Evolutionary conservation across 2,113 vertebrate genomes (phyloP).

Genomic region (Capreolus pygargus): DNA sequence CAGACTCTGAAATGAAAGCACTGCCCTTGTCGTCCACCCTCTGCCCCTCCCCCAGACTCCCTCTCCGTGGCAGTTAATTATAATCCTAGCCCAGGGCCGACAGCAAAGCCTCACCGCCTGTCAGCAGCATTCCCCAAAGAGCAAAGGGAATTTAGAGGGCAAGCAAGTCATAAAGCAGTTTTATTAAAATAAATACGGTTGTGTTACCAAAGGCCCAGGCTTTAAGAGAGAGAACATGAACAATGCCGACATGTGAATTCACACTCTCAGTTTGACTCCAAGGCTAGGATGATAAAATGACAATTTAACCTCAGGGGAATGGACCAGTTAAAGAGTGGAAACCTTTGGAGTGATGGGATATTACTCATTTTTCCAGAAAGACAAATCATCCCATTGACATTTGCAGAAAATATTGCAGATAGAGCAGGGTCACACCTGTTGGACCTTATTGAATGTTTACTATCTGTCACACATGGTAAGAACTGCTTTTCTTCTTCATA

Average conservation of each 20-base stretch:
- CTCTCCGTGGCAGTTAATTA: background rate
- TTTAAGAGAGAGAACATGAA: background rate
- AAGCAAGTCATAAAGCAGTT: constrained; percentile 21
- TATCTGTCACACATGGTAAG: background rate
- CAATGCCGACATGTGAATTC: background rate
- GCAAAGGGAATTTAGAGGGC: constrained; percentile 18
- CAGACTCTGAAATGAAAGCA: background rate
- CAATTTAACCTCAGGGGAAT: background rate
- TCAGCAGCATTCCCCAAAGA: constrained; percentile 7
- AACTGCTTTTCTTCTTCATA: background rate
- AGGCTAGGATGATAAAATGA: constrained; percentile 13
- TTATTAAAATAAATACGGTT: constrained; percentile 49
- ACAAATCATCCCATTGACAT: background rate
- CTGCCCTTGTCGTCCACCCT: background rate
- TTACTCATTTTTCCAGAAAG: constrained; percentile 28
- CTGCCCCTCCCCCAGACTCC: background rate
- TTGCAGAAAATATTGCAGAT: background rate
- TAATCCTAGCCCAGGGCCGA: background rate
- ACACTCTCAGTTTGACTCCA: background rate
- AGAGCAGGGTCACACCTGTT: background rate
- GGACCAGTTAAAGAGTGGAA: background rate
- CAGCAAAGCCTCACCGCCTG: background rate
- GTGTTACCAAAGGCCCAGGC: constrained; percentile 18
- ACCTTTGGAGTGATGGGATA: background rate
- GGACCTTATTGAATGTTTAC: background rate